Conservation (phyloP, 2,797 vertebrate genomes). For the Pangasius macronema region DNA sequence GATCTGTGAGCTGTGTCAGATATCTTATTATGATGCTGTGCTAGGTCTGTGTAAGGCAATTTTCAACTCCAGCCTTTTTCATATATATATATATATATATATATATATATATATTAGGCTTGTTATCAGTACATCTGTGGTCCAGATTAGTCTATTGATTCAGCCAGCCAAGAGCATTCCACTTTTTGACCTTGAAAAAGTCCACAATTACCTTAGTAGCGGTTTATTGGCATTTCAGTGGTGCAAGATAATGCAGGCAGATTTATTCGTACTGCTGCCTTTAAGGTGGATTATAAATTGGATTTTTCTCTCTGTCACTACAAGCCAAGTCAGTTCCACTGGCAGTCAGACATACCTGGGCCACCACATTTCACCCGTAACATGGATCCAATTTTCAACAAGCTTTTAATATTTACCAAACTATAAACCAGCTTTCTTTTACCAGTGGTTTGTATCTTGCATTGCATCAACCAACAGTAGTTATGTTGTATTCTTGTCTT, state of each 20-base stretch:
- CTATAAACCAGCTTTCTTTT: too few species aligned
- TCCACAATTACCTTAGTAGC: neutral
- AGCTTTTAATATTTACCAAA: too few species aligned
- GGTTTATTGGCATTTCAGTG: neutral
- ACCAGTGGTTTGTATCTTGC: too few species aligned
- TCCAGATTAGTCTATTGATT: neutral
- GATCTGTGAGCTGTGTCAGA: neutral
- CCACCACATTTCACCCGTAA: too few species aligned
- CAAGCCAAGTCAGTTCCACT: neutral
- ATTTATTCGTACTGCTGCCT: neutral
- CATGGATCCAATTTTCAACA: too few species aligned
- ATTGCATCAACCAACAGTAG: too few species aligned
- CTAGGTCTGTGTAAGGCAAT: neutral
- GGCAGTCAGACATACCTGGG: too few species aligned
- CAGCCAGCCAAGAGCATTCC: neutral
- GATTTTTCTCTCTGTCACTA: neutral
- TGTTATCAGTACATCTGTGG: neutral
- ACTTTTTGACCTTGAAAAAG: neutral
- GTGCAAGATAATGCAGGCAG: neutral
- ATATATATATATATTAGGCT: neutral
- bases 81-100: too few species aligned
- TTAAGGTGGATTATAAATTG: neutral
- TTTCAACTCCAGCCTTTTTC: neutral
- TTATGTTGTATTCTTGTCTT: too few species aligned
- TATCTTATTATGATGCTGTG: neutral